These are phyloP conservation scores for Diorhabda sublineata DNA, from an alignment of 1,140 invertebrate species.

Conservation along the genomic window DNA sequence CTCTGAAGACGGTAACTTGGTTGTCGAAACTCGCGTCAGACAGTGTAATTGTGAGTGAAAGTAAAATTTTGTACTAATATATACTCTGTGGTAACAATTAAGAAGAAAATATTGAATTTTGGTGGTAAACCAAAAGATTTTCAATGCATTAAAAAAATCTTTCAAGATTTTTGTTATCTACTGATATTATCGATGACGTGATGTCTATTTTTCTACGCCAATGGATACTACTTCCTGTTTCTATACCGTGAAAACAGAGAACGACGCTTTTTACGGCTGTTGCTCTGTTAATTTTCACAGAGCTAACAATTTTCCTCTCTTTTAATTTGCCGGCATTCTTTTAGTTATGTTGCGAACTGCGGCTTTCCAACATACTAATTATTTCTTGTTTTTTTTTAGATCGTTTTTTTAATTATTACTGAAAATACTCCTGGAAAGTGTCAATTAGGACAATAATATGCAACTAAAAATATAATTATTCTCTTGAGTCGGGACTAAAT, in stretches of 20 bases:
- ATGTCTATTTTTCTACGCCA: background rate
- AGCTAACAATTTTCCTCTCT: conserved; percentile 10
- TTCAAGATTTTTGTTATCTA: no score
- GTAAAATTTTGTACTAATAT: no score
- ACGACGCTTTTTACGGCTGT: conserved; percentile 18
- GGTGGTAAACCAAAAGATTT: no score
- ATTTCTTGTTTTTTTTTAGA: background rate
- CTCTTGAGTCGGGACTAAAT: no score
- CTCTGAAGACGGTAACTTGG: no score
- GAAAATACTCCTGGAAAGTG: background rate
- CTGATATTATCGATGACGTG: no score
- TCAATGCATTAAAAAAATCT: no score
- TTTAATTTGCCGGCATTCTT: background rate
- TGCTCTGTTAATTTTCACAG: conserved; percentile 14
- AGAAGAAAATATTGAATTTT: no score
- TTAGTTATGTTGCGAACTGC: background rate
- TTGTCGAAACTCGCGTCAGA: no score
- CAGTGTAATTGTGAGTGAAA: no score
- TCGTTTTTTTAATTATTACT: background rate
- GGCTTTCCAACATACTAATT: conserved; percentile 1
- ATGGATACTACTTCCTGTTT: background rate
- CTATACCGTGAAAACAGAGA: background rate
- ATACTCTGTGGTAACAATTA: no score
- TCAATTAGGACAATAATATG: conserved; percentile 2
- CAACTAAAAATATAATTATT: background rate